Base-by-base conservation (phyloP, 2,888 invertebrate species). In the Drosophila ustulata region DNA sequence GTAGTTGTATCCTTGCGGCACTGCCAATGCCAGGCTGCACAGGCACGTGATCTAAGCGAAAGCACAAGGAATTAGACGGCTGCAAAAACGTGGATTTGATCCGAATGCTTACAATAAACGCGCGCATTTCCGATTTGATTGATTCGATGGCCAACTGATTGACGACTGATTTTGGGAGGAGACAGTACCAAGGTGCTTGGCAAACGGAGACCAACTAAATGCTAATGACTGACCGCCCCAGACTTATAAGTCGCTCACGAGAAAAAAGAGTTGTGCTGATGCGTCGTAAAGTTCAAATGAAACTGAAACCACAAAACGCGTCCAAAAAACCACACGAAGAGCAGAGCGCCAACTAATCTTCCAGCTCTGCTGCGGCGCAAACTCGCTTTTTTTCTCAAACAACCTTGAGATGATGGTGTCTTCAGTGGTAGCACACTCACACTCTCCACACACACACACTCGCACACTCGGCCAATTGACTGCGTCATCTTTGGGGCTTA, bases 201-300 rank as follows among this genome's bases (percentile, higher is more conserved):
- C 89, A 84, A 82, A 77, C 85, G 75, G 80, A 83, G 89, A 88
- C 79, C 88, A 90, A 91, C 92, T 91, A 92, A 92, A 91, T 89
- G 88, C 79, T 89, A 87, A 88, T 85, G 85, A 91, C 80, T 71
- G 75, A 51, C 66, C 68, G 78, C 39, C 71, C 75, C 84, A 88
- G 88, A 86, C 90, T 91, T 91, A 91, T 91, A 91, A 88, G 76
- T 77, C 81, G 75, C 59, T 72, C 75, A 77, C 72, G 62, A 71
- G 64, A 49, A 18, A 39, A 43, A 39, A 53, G 55, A 49, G 61
- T 43, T 49, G 61, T 23, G 47, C 47, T 37, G 67, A 47, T 57
- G 62, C 67, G 68, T 53, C 59, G 58, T 39, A 26, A 30, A 66
- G 67, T 52, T 73, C 68, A 72, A 78, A 71, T 71, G 66, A 78